Conservation (phyloP, 35 echinoderm and acorn worm species). For the Stichopus chloronotus region DNA sequence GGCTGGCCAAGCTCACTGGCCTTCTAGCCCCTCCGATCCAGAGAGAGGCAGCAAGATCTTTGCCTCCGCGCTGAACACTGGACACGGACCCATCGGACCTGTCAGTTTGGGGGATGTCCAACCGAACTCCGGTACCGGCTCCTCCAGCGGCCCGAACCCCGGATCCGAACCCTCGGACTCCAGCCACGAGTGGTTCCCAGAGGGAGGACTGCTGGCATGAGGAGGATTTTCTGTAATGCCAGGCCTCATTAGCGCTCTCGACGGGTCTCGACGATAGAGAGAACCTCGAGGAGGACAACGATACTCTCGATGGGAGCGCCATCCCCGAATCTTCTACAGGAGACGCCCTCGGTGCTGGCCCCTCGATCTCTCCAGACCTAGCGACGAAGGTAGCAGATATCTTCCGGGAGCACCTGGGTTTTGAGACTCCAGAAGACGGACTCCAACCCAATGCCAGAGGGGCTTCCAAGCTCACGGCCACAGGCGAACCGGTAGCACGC, state of each 20-base stretch:
- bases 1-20: neutral
- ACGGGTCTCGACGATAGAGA: neutral
- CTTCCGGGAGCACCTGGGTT: neutral
- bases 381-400: neutral
- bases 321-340: neutral
- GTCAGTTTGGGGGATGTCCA: neutral
- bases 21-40: neutral
- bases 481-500: neutral
- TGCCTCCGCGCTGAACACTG: neutral
- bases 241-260: neutral
- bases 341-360: neutral
- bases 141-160: neutral
- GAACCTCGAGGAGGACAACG: too few species aligned
- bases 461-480: neutral
- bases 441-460: neutral
- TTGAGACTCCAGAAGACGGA: neutral
- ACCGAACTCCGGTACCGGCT: neutral
- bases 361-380: neutral
- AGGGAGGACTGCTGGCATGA: too few species aligned
- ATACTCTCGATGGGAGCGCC: too few species aligned
- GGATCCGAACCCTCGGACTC: neutral
- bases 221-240: neutral
- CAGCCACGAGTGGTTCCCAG: too few species aligned
- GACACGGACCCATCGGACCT: too few species aligned
- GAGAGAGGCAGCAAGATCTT: neutral